Base-by-base conservation (phyloP, 1,140 invertebrate genomes). In the Drosophila chauvacae region DNA sequence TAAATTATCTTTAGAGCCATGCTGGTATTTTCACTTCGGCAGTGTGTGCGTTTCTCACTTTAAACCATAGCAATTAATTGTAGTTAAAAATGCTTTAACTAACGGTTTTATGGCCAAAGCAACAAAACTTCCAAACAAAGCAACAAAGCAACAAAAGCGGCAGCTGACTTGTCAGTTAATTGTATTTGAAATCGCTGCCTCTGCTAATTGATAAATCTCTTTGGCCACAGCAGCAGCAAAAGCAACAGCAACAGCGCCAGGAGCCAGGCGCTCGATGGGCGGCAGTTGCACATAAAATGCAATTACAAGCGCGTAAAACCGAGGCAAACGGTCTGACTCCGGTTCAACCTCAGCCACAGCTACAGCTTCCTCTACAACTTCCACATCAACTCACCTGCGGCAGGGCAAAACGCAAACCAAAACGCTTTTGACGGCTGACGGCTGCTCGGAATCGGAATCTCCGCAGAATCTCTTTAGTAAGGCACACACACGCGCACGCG, bases 151-250 rank as follows among this genome's bases (percentile, higher is more conserved):
- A 47, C 37, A 64, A 57, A 72, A 42, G 70, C 59, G 72, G 77
- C 81, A 61, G 58, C 61, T 80, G 77, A 72, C 61, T 81, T 63
- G 72, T 73, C 66, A 73, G 72, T 87, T 87, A 87, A 87, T 87
- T 84, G 80, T 87, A 88, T 88, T 84, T 87, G 83, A 88, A 88
- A 88, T 80, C 64, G 69, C 65, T 84, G 68, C 64, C 65, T 55
- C 66, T 77, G 72, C 78, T 87, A 84, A 87, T 87, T 87, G 83
- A 87, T 88, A 70, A 88, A 84, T 88, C 77, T 80, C 37, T 68
- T 78, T 42, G 57, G 50, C 61, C 58, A 28, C 13, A 23, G 50
- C 48, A 26, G 10, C 51, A 33, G 59, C 48, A 35, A 28, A 7
- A 23, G 50, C 48, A 26, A 5, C 51, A 33, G 59, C 48, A 35